These are phyloP conservation scores for Scatophagus argus DNA, from an alignment of 2,113 vertebrate species.

Conservation along the genomic window DNA sequence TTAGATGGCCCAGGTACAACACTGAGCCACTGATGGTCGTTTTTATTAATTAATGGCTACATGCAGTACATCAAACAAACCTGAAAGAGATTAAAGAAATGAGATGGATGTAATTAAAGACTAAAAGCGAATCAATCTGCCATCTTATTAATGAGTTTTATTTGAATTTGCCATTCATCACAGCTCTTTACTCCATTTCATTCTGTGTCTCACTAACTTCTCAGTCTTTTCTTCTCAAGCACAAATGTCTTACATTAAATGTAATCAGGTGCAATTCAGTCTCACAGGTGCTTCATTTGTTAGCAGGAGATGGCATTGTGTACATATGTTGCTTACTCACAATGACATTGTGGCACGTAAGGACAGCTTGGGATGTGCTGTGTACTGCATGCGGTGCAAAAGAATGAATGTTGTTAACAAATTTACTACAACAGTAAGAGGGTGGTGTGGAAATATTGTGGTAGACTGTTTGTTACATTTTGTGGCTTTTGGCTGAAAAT, in stretches of 20 bases:
- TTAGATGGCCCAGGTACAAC: not conserved
- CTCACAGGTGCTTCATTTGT: not conserved
- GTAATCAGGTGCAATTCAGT: not conserved
- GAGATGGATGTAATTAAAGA: slow-evolving; percentile 34
- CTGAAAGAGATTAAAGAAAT: not conserved
- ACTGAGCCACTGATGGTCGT: not conserved
- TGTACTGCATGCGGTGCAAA: not conserved
- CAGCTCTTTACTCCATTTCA: not conserved
- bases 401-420: not conserved
- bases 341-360: not conserved
- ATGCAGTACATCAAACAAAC: slow-evolving; percentile 15
- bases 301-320: not conserved
- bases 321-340: not conserved
- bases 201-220: not conserved
- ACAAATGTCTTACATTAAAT: not conserved
- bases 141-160: slow-evolving; percentile 23
- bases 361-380: not conserved
- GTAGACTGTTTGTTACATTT: not conserved
- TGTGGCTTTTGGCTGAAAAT: not conserved
- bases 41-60: slow-evolving; percentile 12
- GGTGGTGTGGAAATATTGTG: not conserved
- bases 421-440: not conserved
- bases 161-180: slow-evolving; percentile 13
- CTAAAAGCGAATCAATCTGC: not conserved
- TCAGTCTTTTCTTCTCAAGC: not conserved